Evolutionary conservation across 2,888 invertebrate species (phyloP), one percentile per base, ranked within the genome.

Genomic region (Listrodromus nycthemerus): DNA sequence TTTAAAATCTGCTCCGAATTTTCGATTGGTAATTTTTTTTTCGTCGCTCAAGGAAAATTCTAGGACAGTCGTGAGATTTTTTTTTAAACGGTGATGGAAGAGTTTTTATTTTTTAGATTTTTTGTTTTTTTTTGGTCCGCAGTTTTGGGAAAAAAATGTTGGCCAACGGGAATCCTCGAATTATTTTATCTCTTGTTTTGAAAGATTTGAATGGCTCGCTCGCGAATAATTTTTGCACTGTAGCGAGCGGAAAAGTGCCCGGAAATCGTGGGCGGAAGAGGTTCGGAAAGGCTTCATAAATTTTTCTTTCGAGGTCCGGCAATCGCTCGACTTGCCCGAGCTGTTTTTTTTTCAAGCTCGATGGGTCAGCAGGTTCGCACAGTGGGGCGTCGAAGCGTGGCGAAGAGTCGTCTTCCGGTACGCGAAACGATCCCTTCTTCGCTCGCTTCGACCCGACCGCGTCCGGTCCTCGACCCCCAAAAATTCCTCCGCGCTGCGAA

Each of bases 371-470:
- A 19, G 74, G 41, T 13, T 41, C 33, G 30, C 48, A 21, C 45
- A 27, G 27, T 6, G 45, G 61, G 61, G 73, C 70, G 82, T 79
- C 74, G 75, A 79, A 79, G 77, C 70, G 81, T 66, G 69, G 79
- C 78, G 70, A 79, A 83, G 78, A 58, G 65, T 79, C 70, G 65
- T 65, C 74, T 83, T 83, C 79, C 82, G 78, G 75, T 75, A 30
- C 69, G 27, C 41, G 65, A 74, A 74, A 74, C 69, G 55, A 61
- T 63, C 63, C 45, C 63, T 21, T 13, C 80, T 61, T 52, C 55
- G 21, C 16, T 30, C 50, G 27, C 27, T 58, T 21, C 52, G 41
- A n/a, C 67, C 55, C 58, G 55, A 37, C 48, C 21, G 63, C 13
- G 13, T 4, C 58, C 30, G 27, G 2, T 58, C 13, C 48, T 63